Conservation (phyloP, 2,888 invertebrate genomes). For the Orgyia antiqua region DNA sequence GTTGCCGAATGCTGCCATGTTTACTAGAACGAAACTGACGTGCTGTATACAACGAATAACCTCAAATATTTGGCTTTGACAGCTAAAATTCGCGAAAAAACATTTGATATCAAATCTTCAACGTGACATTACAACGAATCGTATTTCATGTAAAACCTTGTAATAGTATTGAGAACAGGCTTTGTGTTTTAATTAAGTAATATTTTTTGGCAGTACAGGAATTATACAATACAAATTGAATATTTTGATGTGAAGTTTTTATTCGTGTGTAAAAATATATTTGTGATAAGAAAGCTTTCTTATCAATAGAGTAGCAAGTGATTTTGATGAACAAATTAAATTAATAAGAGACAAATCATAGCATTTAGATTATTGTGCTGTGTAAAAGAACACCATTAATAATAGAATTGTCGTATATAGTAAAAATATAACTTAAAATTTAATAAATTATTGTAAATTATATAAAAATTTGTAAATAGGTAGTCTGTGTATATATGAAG, state of each 20-base stretch:
- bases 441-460: too few species aligned
- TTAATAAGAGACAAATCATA: conserved; percentile 14
- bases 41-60: conserved; percentile 73
- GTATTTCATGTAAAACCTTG: conserved; percentile 22
- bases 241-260: conserved; percentile 18
- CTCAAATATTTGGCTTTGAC: conserved; percentile 53
- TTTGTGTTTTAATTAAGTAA: too few species aligned
- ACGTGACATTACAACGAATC: conserved; percentile 58
- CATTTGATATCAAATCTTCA: conserved; percentile 27
- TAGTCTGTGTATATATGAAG: too few species aligned
- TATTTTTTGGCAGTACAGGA: conserved; percentile 9
- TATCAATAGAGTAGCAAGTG: conserved; percentile 14
- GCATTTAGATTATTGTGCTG: conserved; percentile 19
- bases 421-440: too few species aligned
- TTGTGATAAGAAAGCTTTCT: conserved; percentile 17
- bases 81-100: conserved; percentile 41
- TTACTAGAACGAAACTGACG: conserved; percentile 71
- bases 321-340: conserved; percentile 17
- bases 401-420: conserved; percentile 4
- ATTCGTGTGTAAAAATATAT: conserved; percentile 18
- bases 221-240: conserved; percentile 16
- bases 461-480: too few species aligned
- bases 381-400: conserved; percentile 24
- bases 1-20: conserved; percentile 74
- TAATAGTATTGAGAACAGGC: too few species aligned